phyloP scores from a whole-genome alignment of 1,140 invertebrate species.

The Rhyacophila brunnea region DNA sequence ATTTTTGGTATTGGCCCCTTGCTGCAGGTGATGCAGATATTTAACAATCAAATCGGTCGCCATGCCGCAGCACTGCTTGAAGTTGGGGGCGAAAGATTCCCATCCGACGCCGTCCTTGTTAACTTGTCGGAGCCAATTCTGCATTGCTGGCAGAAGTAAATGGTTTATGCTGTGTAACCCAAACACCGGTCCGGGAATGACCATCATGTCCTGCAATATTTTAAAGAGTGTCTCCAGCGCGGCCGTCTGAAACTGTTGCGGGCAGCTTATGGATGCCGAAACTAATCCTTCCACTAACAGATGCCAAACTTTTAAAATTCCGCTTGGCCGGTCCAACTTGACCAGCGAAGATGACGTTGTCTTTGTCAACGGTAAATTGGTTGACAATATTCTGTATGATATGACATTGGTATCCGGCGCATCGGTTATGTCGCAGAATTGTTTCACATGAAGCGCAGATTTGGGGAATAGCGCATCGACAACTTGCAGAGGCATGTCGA shows the following conservation, averaged over 20 bases:
- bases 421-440: conserved; percentile 46
- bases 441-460: conserved; percentile 50
- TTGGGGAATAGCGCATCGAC: conserved; percentile 86
- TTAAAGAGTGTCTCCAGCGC: conserved; percentile 85
- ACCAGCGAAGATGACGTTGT: conserved; percentile 59
- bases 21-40: conserved; percentile 65
- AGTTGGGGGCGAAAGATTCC: conserved; percentile 78
- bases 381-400: conserved; percentile 61
- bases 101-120: conserved; percentile 65
- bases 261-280: conserved; percentile 76
- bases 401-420: conserved; percentile 54
- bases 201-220: conserved; percentile 71
- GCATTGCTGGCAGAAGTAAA: conserved; percentile 82
- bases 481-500: conserved; percentile 72
- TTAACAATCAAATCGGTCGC: conserved; percentile 89
- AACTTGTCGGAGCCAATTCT: conserved; percentile 82
- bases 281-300: conserved; percentile 86
- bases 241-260: conserved; percentile 81
- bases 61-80: conserved; percentile 90
- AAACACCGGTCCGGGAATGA: conserved; percentile 79
- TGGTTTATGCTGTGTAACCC: conserved; percentile 89
- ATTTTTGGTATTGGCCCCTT: conserved; percentile 38
- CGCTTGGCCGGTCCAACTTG: conserved; percentile 77
- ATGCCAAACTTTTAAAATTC: conserved; percentile 89
- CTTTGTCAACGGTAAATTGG: conserved; percentile 58